Percentiles rank a stretch among this genome's conserved stretches.
These are phyloP conservation scores for Drosophila tani DNA, from an alignment of 1,140 invertebrate genomes.

Conservation along the genomic window DNA sequence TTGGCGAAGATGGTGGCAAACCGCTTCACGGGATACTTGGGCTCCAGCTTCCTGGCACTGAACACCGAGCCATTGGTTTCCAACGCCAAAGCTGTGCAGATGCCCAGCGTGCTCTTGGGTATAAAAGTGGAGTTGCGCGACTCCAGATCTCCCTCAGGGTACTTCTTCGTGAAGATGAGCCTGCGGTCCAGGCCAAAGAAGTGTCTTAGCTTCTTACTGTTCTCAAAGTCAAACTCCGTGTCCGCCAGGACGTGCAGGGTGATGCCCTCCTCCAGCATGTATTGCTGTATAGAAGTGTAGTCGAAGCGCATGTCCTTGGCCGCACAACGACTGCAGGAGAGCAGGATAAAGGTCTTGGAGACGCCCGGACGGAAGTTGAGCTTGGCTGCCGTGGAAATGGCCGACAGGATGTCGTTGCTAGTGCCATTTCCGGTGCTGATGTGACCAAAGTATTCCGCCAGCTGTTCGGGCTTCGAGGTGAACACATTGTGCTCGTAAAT, in stretches of 20 bases:
- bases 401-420: constrained; percentile 90
- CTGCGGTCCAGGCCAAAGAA: constrained; percentile 92
- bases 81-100: constrained; percentile 92
- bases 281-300: constrained; percentile 91
- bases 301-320: constrained; percentile 90
- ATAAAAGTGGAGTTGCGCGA: constrained; percentile 90
- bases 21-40: constrained; percentile 87
- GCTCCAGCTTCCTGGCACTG: constrained; percentile 87
- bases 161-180: constrained; percentile 91
- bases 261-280: constrained; percentile 91
- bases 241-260: constrained; percentile 94
- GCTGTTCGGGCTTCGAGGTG: constrained; percentile 86
- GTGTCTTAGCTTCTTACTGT: constrained; percentile 89
- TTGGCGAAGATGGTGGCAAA: constrained; percentile 90
- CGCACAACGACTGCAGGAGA: constrained; percentile 92
- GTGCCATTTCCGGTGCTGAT: constrained; percentile 86
- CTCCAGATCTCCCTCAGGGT: constrained; percentile 89
- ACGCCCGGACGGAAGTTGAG: constrained; percentile 93
- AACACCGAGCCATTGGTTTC: constrained; percentile 93
- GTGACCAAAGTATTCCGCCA: constrained; percentile 72
- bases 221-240: constrained; percentile 90
- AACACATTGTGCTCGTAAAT: constrained; percentile 90
- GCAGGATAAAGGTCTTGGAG: constrained; percentile 92
- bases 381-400: constrained; percentile 90
- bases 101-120: constrained; percentile 90